Conservation (phyloP, 2,888 invertebrate genomes). For the Deilephila porcellus region DNA sequence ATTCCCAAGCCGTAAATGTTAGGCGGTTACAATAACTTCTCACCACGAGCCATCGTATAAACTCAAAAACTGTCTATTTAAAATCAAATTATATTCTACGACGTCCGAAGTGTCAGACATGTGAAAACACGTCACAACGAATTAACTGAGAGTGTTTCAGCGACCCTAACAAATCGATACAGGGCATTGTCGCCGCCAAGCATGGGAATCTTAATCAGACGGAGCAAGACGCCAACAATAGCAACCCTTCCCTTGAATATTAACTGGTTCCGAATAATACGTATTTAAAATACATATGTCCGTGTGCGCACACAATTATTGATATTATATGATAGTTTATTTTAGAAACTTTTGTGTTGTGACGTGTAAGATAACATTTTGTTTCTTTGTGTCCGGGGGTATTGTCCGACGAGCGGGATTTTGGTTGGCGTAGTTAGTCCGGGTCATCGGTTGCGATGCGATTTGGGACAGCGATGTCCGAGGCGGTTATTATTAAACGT, state of each 20-base stretch:
- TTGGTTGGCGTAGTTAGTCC: slow-evolving; percentile 80
- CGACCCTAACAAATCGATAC: slow-evolving; percentile 73
- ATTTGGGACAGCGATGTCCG: slow-evolving; percentile 83
- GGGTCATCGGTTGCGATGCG: slow-evolving; percentile 82
- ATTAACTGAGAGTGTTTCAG: slow-evolving; percentile 67
- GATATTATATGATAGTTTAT: slow-evolving; percentile 85
- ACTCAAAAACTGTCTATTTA: slow-evolving; percentile 35
- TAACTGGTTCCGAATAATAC: slow-evolving; percentile 82
- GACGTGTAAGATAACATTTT: slow-evolving; percentile 51
- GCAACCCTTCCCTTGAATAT: slow-evolving; percentile 55
- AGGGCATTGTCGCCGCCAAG: slow-evolving; percentile 60
- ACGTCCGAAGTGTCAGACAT: slow-evolving; percentile 59
- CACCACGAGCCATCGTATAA: background rate
- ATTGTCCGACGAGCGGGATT: slow-evolving; percentile 58
- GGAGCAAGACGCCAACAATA: slow-evolving; percentile 52
- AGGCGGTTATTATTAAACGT: slow-evolving; percentile 66
- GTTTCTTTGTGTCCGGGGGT: slow-evolving; percentile 8
- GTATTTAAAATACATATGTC: slow-evolving; percentile 84
- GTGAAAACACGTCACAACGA: slow-evolving; percentile 73
- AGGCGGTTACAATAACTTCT: too few species aligned
- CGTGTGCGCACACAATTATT: slow-evolving; percentile 79
- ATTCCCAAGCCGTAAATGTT: too few species aligned
- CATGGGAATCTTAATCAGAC: slow-evolving; percentile 79
- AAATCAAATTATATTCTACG: slow-evolving; percentile 40
- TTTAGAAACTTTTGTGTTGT: slow-evolving; percentile 69